Conservation (phyloP, 2,888 invertebrate genomes). For the Tolmerus cingulatus region DNA sequence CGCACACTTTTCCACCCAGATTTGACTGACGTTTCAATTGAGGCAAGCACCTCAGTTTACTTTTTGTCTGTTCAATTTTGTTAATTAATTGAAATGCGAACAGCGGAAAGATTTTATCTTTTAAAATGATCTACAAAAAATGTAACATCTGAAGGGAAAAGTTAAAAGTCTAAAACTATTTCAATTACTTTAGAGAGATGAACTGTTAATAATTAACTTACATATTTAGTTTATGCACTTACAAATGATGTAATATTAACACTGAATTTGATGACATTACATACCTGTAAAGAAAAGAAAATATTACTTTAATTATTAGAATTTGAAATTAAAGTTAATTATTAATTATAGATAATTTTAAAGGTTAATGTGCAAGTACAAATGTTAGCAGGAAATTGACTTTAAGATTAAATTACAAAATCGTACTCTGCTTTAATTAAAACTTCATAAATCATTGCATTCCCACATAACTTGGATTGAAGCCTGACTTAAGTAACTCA, state of each 20-base stretch:
- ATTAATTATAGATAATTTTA: neutral
- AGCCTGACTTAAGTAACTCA: neutral
- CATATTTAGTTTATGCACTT: neutral
- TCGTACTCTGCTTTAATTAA: neutral
- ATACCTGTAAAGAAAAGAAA: neutral
- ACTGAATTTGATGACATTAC: neutral
- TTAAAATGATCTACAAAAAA: neutral
- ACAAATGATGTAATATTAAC: neutral
- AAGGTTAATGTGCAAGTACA: neutral
- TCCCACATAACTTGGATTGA: neutral
- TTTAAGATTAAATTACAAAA: neutral
- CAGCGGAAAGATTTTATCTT: neutral
- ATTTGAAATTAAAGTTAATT: neutral
- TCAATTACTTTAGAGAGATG: neutral
- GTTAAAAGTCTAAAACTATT: neutral
- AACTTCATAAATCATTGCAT: neutral
- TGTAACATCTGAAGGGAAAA: neutral
- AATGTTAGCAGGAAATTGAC: too few species aligned
- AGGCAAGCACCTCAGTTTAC: neutral
- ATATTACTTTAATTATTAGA: neutral
- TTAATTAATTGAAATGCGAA: neutral
- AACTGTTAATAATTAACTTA: neutral
- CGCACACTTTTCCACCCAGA: neutral
- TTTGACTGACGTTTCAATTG: neutral
- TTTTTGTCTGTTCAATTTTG: neutral